These are phyloP conservation scores for Hydropsyche betteni DNA, from an alignment of 2,888 invertebrate genomes.

Conservation along the genomic window DNA sequence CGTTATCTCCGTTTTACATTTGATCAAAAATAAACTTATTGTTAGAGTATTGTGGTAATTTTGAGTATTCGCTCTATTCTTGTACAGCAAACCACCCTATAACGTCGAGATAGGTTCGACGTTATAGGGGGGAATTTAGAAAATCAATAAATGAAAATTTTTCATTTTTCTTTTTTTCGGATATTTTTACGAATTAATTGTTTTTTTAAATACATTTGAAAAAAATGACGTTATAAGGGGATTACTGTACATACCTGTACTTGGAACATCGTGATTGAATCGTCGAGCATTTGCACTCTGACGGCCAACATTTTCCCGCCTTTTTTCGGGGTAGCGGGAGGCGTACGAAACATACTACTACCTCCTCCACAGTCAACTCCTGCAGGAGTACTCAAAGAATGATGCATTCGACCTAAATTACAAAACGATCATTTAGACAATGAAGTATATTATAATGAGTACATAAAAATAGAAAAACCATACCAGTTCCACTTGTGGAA, in stretches of 20 bases:
- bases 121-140: too few relatives aligned
- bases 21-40: constrained; percentile 7
- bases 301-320: constrained; percentile 90
- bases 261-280: constrained; percentile 89
- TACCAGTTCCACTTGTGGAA: constrained; percentile 58
- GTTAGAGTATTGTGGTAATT: neutral
- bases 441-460: neutral
- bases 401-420: constrained; percentile 75
- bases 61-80: neutral
- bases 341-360: constrained; percentile 69
- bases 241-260: constrained; percentile 88
- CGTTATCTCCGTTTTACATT: neutral
- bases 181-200: too few relatives aligned
- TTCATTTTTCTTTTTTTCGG: too few relatives aligned
- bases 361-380: constrained; percentile 78
- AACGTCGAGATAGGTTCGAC: too few relatives aligned
- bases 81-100: too few relatives aligned
- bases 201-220: too few relatives aligned
- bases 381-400: constrained; percentile 84
- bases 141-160: too few relatives aligned
- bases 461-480: constrained; percentile 1
- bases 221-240: too few relatives aligned
- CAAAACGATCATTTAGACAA: constrained; percentile 33
- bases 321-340: constrained; percentile 82
- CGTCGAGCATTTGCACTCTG: constrained; percentile 89